Evolutionary conservation across 2,113 vertebrate genomes (phyloP).

Genomic region (Jaculus jaculus): DNA sequence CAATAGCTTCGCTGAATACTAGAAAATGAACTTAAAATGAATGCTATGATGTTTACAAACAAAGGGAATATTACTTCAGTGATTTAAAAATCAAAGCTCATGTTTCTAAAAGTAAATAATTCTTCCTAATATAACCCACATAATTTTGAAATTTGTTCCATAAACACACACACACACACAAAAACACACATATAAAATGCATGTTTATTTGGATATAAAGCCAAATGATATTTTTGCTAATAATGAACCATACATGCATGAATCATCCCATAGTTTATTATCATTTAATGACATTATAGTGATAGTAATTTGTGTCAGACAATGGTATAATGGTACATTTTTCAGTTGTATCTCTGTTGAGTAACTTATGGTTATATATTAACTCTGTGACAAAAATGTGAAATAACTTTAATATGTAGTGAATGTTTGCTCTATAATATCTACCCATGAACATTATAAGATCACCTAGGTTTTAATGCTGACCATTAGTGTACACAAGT

Average conservation of each 20-base stretch:
- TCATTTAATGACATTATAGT: background rate
- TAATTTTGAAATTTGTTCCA: constrained; percentile 3
- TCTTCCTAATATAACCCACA: background rate
- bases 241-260: background rate
- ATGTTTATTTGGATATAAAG: background rate
- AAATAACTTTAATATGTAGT: background rate
- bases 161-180: too few species aligned
- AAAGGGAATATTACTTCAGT: background rate
- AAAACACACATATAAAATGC: too few species aligned
- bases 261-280: background rate
- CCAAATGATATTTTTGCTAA: background rate
- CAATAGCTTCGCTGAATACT: background rate
- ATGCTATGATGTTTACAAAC: background rate
- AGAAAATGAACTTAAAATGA: background rate
- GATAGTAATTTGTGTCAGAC: background rate
- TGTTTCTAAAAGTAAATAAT: background rate
- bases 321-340: background rate
- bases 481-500: background rate
- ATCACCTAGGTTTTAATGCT: background rate
- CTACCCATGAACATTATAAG: background rate
- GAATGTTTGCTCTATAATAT: background rate
- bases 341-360: background rate
- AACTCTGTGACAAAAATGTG: constrained; percentile 23
- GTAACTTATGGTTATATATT: background rate
- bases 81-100: background rate